Conservation (phyloP, 2,888 invertebrate species). For the Drosophila algonquin region DNA sequence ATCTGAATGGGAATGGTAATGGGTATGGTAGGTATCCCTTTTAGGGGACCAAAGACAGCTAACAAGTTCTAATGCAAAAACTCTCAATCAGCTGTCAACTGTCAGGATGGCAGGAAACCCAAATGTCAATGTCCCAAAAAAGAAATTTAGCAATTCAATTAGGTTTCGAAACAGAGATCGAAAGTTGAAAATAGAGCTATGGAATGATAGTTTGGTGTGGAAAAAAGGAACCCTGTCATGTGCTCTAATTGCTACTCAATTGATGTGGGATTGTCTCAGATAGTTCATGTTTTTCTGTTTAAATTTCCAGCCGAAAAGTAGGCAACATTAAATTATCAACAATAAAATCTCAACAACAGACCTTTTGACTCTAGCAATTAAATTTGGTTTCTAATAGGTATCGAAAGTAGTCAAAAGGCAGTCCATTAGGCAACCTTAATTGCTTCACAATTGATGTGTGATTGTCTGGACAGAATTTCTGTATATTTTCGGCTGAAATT, state of each 20-base stretch:
- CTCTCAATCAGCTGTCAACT: slow-evolving; percentile 66
- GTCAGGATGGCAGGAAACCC: slow-evolving; percentile 39
- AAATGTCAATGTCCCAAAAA: slow-evolving; percentile 52
- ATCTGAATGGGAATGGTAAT: background rate
- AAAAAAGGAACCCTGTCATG: background rate
- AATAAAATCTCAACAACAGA: no score
- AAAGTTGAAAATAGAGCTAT: background rate
- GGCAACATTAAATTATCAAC: background rate
- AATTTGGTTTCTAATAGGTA: no score
- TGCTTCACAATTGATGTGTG: background rate
- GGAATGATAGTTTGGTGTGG: background rate
- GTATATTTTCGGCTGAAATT: background rate
- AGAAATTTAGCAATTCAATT: slow-evolving; percentile 58
- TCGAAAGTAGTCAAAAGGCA: no score
- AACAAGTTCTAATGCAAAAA: background rate
- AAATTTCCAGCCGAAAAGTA: background rate
- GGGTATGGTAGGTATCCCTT: background rate
- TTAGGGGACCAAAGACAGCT: background rate
- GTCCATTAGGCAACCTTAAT: background rate
- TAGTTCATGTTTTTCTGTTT: background rate
- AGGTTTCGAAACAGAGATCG: slow-evolving; percentile 1
- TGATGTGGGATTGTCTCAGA: background rate
- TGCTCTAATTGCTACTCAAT: background rate
- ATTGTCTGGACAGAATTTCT: background rate
- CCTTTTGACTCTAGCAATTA: no score